Base-by-base conservation (phyloP, 2,888 invertebrate species). In the Eristalis arbustorum region DNA sequence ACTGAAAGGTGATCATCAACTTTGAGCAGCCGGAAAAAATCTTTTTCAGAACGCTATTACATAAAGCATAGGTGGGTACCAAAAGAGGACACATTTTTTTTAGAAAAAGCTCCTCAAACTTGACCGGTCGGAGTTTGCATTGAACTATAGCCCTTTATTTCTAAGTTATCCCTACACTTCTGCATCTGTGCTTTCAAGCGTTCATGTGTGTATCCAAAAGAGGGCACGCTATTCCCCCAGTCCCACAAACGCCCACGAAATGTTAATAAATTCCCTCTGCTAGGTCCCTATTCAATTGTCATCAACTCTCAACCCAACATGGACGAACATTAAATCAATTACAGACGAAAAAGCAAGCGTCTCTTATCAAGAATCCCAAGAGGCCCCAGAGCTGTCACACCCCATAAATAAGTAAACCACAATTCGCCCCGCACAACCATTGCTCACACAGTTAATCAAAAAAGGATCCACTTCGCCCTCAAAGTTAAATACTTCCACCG, bases 401-500 rank as follows among this genome's bases (percentile, higher is more conserved):
- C 23, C 57, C 59, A 22, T 25, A 57, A 22, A 66, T 31, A 59
- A 42, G 40, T 31, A 61, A 66, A 59, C 8, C 64, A 5, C 56
- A 14, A 3, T 59, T 31, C 28, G 10, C 10, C 2, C 23, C 67
- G 31, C 49, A 49, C 6, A 49, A 49, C 49, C 49, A 18, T 18
- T 18, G 8, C 49, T 49, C 49, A 18, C 40, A 22, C 25, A 77
- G 72, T 72, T 82, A 77, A 77, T 77, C 72, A 82, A 72, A 76
- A 56, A 72, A 34, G 25, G 71, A 40, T 72, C 67, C 56, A 71
- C 28, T 28, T 72, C 37, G 25, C 75, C 68, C 73, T 31, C 42
- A 67, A 80, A 74, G 68, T 80, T 74, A 56, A 80, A 73, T 57
- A 73, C 72, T 67, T 34, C 10, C 71, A 71, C 63, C 72, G 25